Evolutionary conservation across 2,113 vertebrate genomes (phyloP).

Genomic region (Pseudorhombus dupliciocellatus): DNA sequence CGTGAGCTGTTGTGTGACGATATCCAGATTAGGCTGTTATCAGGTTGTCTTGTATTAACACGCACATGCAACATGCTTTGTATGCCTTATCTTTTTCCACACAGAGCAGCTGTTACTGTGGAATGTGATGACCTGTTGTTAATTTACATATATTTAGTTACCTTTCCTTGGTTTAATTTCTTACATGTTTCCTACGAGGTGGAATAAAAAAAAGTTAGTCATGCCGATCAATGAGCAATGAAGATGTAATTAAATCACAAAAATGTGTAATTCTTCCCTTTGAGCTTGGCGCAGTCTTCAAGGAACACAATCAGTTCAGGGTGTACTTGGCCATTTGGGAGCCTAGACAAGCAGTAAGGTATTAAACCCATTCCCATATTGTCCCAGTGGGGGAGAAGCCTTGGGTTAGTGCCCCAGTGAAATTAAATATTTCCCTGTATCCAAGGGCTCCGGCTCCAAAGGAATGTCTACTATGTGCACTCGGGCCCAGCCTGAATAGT

Average conservation of each 20-base stretch:
- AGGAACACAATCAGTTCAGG: background rate
- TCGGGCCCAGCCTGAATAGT: slow-evolving; percentile 43
- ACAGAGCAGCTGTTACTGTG: background rate
- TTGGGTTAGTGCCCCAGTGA: slow-evolving; percentile 24
- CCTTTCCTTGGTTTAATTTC: background rate
- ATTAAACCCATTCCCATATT: slow-evolving; percentile 15
- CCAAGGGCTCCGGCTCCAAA: slow-evolving; percentile 41
- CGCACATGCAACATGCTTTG: background rate
- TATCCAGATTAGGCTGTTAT: slow-evolving; percentile 38
- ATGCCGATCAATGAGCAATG: background rate
- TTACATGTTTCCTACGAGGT: background rate
- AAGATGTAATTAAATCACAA: background rate
- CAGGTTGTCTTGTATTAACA: slow-evolving; percentile 24
- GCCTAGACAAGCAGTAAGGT: background rate
- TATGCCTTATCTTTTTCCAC: slow-evolving; percentile 3
- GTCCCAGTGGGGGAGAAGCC: slow-evolving; percentile 29
- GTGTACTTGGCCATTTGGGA: slow-evolving; percentile 3
- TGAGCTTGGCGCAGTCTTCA: background rate
- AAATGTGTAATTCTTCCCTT: background rate
- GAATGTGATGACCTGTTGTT: slow-evolving; percentile 2
- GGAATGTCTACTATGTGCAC: slow-evolving; percentile 65
- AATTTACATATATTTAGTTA: too few species aligned
- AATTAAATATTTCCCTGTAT: slow-evolving; percentile 63
- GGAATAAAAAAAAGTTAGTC: background rate
- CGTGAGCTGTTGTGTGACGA: slow-evolving; percentile 32